Conservation (phyloP, 2,888 invertebrate genomes). For the Apodemia arnacis region DNA sequence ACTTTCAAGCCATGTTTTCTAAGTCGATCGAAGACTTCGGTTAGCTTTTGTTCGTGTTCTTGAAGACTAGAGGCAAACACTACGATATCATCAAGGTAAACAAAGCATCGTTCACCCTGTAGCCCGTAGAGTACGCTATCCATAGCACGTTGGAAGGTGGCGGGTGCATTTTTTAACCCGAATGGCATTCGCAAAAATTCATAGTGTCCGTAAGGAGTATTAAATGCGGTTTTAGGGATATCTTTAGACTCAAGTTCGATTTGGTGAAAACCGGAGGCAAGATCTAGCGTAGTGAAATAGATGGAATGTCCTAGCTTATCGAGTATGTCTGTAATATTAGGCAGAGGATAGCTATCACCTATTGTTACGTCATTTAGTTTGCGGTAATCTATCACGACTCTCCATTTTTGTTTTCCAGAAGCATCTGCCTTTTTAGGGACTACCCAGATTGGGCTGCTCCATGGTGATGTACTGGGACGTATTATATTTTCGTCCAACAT, state of each 20-base stretch:
- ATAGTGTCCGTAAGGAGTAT: slow-evolving; percentile 80
- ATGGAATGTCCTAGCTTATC: slow-evolving; percentile 72
- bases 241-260: slow-evolving; percentile 69
- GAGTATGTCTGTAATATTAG: slow-evolving; percentile 71
- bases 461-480: slow-evolving; percentile 71
- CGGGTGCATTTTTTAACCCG: slow-evolving; percentile 84
- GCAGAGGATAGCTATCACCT: slow-evolving; percentile 73
- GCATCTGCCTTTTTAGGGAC: slow-evolving; percentile 81
- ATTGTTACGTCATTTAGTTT: slow-evolving; percentile 66
- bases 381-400: slow-evolving; percentile 71
- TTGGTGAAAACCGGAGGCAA: slow-evolving; percentile 77
- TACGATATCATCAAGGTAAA: slow-evolving; percentile 86
- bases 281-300: slow-evolving; percentile 78
- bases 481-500: slow-evolving; percentile 82
- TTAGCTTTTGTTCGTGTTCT: slow-evolving; percentile 85
- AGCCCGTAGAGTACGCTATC: slow-evolving; percentile 76
- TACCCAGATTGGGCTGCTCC: slow-evolving; percentile 76
- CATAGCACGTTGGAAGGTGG: slow-evolving; percentile 86
- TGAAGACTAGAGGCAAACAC: slow-evolving; percentile 84
- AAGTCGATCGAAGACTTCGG: slow-evolving; percentile 84
- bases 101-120: slow-evolving; percentile 81
- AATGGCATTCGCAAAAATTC: slow-evolving; percentile 85
- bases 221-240: slow-evolving; percentile 85
- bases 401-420: slow-evolving; percentile 80
- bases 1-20: slow-evolving; percentile 80